phyloP scores from a whole-genome alignment of 1,140 invertebrate species.

The Atta cephalotes region DNA sequence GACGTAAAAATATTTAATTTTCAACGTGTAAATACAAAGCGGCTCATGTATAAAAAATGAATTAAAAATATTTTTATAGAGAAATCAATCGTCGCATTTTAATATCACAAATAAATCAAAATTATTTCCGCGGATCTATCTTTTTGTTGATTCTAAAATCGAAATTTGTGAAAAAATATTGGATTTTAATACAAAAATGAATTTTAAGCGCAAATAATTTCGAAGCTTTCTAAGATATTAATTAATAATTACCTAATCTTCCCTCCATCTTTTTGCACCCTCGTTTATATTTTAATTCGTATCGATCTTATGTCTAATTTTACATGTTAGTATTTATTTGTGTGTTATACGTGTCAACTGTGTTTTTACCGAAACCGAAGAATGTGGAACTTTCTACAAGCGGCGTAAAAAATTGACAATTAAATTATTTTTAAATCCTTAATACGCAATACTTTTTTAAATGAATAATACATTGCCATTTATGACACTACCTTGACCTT shows the following conservation, averaged over 20 bases:
- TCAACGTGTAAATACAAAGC: background rate
- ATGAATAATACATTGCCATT: background rate
- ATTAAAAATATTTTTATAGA: background rate
- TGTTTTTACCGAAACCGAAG: background rate
- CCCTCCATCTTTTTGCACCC: background rate
- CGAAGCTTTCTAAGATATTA: background rate
- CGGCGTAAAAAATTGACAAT: background rate
- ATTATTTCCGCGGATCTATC: background rate
- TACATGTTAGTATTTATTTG: background rate
- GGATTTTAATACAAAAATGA: background rate
- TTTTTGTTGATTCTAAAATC: background rate
- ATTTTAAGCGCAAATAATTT: background rate
- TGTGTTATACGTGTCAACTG: background rate
- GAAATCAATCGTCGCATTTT: background rate
- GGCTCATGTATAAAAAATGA: background rate
- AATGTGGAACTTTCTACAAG: background rate
- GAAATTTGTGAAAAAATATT: background rate
- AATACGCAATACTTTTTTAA: background rate
- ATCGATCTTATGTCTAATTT: background rate
- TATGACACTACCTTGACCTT: background rate
- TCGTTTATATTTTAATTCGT: background rate
- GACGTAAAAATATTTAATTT: constrained; percentile 30
- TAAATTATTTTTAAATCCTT: background rate
- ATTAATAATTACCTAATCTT: background rate
- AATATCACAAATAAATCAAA: constrained; percentile 13